Evolutionary conservation across 1,140 invertebrate genomes (phyloP).

Genomic region (Apis mellifera): Amel_HAv3.1 CM009935.2:13593501-13594000

Average conservation of each 20-base stretch:
- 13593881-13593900: conserved; percentile 47
- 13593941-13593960: conserved; percentile 40
- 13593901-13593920: conserved; percentile 48
- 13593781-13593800: conserved; percentile 62
- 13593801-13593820: conserved; percentile 35
- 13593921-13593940: conserved; percentile 51
- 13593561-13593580: conserved; percentile 52
- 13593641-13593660: conserved; percentile 71
- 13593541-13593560: conserved; percentile 64
- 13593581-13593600: conserved; percentile 67
- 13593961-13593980: conserved; percentile 20
- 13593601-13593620: too few species aligned
- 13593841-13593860: conserved; percentile 62
- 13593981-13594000: conserved; percentile 51
- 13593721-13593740: too few species aligned
- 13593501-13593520: conserved; percentile 60
- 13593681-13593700: background rate
- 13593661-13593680: too few species aligned
- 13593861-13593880: conserved; percentile 47
- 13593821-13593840: conserved; percentile 55
- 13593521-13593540: conserved; percentile 59
- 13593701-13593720: too few species aligned
- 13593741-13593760: background rate
- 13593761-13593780: background rate
- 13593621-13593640: conserved; percentile 67